phyloP scores from a whole-genome alignment of 2,113 vertebrate species.

The Rhagologus leucostigma region DNA sequence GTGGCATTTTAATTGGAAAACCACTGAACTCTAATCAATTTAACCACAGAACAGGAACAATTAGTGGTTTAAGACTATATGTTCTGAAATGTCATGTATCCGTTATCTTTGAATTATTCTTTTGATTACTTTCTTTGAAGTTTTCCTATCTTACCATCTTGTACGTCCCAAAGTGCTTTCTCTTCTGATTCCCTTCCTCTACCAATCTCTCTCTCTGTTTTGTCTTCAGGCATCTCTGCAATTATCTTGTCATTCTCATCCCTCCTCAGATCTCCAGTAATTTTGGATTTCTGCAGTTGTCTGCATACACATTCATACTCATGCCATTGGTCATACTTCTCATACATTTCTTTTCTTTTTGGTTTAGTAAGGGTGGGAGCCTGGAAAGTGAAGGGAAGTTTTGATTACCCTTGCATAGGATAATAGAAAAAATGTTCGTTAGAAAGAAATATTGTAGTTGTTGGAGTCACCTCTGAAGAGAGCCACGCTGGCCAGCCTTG shows the following conservation, averaged over 20 bases:
- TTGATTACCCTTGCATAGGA: background rate
- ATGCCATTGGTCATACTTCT: background rate
- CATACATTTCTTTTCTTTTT: background rate
- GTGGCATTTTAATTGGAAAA: background rate
- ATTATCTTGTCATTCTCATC: background rate
- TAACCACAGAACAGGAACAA: background rate
- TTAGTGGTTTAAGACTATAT: background rate
- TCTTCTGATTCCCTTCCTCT: background rate
- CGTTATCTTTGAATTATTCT: constrained; percentile 5
- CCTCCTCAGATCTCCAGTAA: background rate
- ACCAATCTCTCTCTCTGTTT: background rate
- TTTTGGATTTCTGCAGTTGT: background rate
- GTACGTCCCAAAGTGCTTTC: background rate
- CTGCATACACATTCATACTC: background rate
- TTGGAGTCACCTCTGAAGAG: background rate
- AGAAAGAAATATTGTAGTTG: background rate
- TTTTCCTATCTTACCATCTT: background rate
- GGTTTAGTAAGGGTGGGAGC: background rate
- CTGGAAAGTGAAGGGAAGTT: background rate
- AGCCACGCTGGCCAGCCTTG: background rate
- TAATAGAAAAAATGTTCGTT: background rate
- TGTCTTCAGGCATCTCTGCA: constrained; percentile 7
- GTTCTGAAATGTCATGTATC: background rate
- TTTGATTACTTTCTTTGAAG: constrained; percentile 33
- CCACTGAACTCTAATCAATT: background rate